Conservation (phyloP, 1,140 invertebrate genomes). For the Neuroterus valhalla region DNA sequence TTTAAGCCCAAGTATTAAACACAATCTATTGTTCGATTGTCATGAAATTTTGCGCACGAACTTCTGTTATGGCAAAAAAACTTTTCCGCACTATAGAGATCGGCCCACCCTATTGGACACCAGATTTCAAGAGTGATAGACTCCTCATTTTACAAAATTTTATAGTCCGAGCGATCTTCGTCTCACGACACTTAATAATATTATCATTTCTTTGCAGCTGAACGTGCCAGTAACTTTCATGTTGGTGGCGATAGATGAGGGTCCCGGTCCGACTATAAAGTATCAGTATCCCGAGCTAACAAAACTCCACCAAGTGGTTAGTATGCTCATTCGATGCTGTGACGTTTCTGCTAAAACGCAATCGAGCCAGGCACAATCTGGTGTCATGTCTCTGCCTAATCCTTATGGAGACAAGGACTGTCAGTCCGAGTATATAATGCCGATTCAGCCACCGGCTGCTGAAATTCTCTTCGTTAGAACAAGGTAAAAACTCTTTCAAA, state of each 20-base stretch:
- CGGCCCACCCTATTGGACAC: no score
- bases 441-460: slow-evolving; percentile 84
- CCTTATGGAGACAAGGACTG: slow-evolving; percentile 85
- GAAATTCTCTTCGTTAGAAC: slow-evolving; percentile 89
- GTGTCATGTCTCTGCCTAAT: slow-evolving; percentile 82
- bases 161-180: no score
- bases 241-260: slow-evolving; percentile 93
- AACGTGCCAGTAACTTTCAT: slow-evolving; percentile 94
- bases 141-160: no score
- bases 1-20: no score
- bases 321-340: slow-evolving; percentile 92
- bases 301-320: slow-evolving; percentile 96
- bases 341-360: slow-evolving; percentile 89
- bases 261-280: slow-evolving; percentile 93
- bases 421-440: slow-evolving; percentile 82
- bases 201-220: slow-evolving; percentile 75
- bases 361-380: slow-evolving; percentile 72
- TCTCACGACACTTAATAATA: neutral
- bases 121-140: no score
- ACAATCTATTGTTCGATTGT: no score
- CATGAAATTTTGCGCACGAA: no score
- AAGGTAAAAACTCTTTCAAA: slow-evolving; percentile 69
- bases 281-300: slow-evolving; percentile 97
- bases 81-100: no score
- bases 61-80: no score